A percentile compares a stretch with the other conserved stretches of the same genome.
phyloP scores from a whole-genome alignment of 1,140 invertebrate species.

The Phthorimaea operculella region DNA sequence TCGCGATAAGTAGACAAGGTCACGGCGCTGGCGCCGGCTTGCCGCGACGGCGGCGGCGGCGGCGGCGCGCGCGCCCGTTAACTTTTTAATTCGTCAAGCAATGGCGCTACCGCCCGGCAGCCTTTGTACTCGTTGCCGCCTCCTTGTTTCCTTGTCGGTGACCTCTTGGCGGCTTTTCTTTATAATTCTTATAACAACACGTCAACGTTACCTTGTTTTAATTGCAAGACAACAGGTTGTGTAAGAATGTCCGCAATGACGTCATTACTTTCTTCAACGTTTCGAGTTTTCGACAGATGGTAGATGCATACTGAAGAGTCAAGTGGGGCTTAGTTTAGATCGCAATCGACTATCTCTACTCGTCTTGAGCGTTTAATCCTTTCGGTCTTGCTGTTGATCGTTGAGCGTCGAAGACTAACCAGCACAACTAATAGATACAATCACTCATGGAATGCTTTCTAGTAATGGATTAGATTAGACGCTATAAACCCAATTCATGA shows the following conservation, averaged over 20 bases:
- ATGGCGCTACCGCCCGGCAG: constrained; percentile 28
- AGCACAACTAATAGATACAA: no score
- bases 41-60: constrained; percentile 48
- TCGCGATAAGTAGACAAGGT: constrained; percentile 62
- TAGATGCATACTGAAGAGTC: not conserved
- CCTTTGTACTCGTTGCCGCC: constrained; percentile 21
- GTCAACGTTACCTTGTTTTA: no score
- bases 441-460: no score
- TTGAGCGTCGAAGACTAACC: no score
- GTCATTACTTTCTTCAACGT: constrained; percentile 1
- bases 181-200: not conserved
- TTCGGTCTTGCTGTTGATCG: no score
- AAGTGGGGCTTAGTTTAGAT: no score
- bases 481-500: not conserved
- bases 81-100: constrained; percentile 58
- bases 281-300: not conserved
- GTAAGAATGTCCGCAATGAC: not conserved
- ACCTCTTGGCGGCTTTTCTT: not conserved
- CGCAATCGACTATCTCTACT: no score
- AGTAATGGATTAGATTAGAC: not conserved
- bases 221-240: not conserved
- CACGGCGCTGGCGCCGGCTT: constrained; percentile 56
- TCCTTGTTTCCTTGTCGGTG: constrained; percentile 7
- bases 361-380: no score
- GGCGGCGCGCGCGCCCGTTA: constrained; percentile 43